Evolutionary conservation across 2,113 vertebrate genomes (phyloP), one percentile per base, ranked within the genome.

Genomic region (Archocentrus centrarchus): DNA sequence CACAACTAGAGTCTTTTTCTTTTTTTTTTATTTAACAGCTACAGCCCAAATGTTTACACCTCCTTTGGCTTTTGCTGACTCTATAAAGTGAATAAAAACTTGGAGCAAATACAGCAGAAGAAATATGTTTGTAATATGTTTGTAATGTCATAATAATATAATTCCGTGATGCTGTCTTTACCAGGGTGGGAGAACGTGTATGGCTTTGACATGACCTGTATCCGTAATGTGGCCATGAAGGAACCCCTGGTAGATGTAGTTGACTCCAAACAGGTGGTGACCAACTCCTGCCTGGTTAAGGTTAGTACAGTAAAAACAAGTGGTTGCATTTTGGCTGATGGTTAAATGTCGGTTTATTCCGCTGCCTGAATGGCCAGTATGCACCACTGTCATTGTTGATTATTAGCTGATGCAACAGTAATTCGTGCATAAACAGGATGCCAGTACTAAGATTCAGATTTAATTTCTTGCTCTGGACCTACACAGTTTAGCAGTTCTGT

Each of bases 181-280:
- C 70, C 95, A 99, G 98, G 98, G 98, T 99, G 98, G 98, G 98
- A 99, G 95, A 99, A 99, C 3, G 98, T 99, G 62, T 99, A 99
- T 30, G 98, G 98, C 85, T 99, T 99, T 94, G 98, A 99, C 95
- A 99, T 99, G 98, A 99, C 97, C 84, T 99, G 98, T 86, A 99
- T 99, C 91, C 96, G 98, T 44, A 98, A 99, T 1, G 97, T 99
- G 77, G 98, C 98, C 87, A 98, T 99, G 95, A 99, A 96, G 96
- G 98, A 99, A 82, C 98, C 98, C 1, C 92, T 99, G 94, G 98
- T 99, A 96, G 98, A 99, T 86, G 96, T 98, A 10, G 98, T 99
- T 94, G 98, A 99, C 88, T 95, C 97, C 80, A 99, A 99, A 94
- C 98, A 99, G 96, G 97, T 99, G 95, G 98, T 99, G 95, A 98